These are phyloP conservation scores for Aramus guarauna DNA, from an alignment of 2,113 vertebrate genomes.

Conservation along the genomic window DNA sequence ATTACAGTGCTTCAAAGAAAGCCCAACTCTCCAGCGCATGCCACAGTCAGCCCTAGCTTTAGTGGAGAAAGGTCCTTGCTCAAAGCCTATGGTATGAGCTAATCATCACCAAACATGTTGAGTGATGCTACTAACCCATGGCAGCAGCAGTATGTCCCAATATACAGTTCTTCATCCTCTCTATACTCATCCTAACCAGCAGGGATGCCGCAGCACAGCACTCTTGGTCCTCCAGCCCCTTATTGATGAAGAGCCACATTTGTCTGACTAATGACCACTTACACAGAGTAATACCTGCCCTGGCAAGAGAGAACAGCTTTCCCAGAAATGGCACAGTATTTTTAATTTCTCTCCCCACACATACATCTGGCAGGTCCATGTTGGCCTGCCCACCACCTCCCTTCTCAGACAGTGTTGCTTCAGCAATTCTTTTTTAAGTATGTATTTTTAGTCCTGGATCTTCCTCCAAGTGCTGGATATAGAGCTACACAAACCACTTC, in stretches of 20 bases:
- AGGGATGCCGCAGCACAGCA: background rate
- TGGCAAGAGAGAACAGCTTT: background rate
- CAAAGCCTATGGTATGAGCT: background rate
- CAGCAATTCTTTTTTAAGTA: background rate
- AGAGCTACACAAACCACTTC: background rate
- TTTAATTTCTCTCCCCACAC: background rate
- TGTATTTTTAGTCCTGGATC: background rate
- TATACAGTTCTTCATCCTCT: background rate
- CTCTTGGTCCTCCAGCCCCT: background rate
- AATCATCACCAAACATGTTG: accelerated
- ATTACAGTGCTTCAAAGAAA: background rate
- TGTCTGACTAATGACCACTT: background rate
- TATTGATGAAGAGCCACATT: background rate
- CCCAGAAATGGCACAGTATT: background rate
- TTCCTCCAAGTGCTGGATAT: background rate
- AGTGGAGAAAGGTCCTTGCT: background rate
- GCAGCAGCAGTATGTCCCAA: background rate
- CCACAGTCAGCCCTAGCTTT: background rate
- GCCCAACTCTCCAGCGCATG: background rate
- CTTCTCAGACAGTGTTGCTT: background rate
- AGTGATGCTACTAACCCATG: background rate
- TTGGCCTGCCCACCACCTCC: background rate
- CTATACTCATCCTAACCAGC: background rate
- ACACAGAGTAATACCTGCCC: background rate
- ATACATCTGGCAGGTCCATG: background rate